Base-by-base conservation (phyloP, 2,113 vertebrate species). In the Coturnix japonica region DNA sequence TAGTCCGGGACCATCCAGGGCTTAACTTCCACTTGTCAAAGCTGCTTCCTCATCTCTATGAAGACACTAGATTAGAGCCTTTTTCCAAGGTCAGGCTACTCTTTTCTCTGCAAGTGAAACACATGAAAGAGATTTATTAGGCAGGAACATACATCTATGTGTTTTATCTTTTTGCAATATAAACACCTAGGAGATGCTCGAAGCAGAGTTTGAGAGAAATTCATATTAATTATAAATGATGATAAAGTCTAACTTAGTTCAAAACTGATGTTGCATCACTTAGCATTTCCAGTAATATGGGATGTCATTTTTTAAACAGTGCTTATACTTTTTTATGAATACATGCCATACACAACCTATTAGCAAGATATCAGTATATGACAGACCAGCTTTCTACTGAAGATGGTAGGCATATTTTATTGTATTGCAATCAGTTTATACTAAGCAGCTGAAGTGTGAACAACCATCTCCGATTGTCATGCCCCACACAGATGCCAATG, bases 21-120 rank as follows among this genome's bases (percentile, higher is more conserved):
- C 98, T 98, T 98, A 96, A 91, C 66, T 96, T 96, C 92, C 95
- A 82, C 92, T 97, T 97, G 93, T 94, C 70, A 85, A 95, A 95
- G 95, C 95, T 97, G 66, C 73, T 92, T 81, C 74, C 80, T 91
- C 82, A 63, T 96, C 93, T 97, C 86, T 95, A 94, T 91, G 92
- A 95, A 96, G 92, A 94, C 69, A 78, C 77, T 65, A 95, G 94
- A 82, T 97, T 95, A 96, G 53, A 93, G 81, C 59, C 69, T n/a
- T 92, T 90, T 83, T 66, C 89, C 95, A 98, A 97, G 97, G 97
- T 97, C 96, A 96, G 91, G 31, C 59, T 90, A 85, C 73, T 86
- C 66, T 90, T 90, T 81, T 67, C 69, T 87, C 53, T 78, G 94
- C 69, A 92, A 94, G 93, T 49, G 73, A 84, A 91, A 97, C 91